Conservation (phyloP, 2,888 invertebrate genomes). For the Temnothorax rugatulus region DNA sequence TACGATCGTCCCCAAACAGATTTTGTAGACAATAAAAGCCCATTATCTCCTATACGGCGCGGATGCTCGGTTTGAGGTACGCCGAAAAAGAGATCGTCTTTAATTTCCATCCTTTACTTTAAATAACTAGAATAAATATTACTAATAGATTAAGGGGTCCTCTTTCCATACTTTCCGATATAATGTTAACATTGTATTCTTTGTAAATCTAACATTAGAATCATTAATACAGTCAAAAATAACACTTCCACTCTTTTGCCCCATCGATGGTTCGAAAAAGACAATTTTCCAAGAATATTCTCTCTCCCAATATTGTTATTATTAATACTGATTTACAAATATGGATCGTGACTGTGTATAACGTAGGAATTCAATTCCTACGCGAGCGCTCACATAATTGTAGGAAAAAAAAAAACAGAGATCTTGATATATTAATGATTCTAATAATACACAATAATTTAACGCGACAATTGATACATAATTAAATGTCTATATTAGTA, state of each 20-base stretch:
- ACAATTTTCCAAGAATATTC: constrained; percentile 30
- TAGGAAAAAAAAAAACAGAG: constrained; percentile 8
- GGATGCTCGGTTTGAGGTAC: constrained; percentile 16
- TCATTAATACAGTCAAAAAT: constrained; percentile 74
- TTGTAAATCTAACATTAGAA: constrained; percentile 73
- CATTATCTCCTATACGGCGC: background rate
- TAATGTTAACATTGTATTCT: constrained; percentile 73
- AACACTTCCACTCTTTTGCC: constrained; percentile 7
- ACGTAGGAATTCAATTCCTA: constrained; percentile 24
- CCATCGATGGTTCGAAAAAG: constrained; percentile 14
- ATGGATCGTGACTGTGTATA: constrained; percentile 23
- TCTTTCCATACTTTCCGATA: constrained; percentile 78
- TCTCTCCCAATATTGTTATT: constrained; percentile 35
- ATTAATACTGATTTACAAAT: constrained; percentile 62
- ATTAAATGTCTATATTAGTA: constrained; percentile 56
- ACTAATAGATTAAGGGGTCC: constrained; percentile 76
- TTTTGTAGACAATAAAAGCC: constrained; percentile 38
- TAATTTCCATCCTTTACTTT: constrained; percentile 47
- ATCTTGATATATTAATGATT: constrained; percentile 76
- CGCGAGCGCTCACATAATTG: background rate
- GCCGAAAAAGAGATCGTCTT: constrained; percentile 68
- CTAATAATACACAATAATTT: constrained; percentile 70
- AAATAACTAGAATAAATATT: constrained; percentile 81
- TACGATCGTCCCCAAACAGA: constrained; percentile 20
- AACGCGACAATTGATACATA: constrained; percentile 73